These are phyloP conservation scores for Hippocampus abdominalis DNA, from an alignment of 2,113 vertebrate species.

Conservation along the genomic window DNA sequence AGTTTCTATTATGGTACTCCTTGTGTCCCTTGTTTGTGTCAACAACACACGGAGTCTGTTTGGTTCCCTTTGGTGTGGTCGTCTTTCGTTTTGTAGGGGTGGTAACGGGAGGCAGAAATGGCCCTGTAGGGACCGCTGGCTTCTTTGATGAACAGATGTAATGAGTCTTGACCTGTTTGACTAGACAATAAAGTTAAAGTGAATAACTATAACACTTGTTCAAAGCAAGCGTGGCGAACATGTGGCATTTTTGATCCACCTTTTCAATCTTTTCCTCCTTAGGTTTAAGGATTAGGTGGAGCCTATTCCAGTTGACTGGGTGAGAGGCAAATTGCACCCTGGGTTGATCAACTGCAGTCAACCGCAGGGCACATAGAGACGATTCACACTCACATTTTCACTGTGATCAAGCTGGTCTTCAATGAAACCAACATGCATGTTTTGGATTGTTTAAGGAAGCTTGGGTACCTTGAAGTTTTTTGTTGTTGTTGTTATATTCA, in stretches of 20 bases:
- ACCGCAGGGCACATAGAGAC: too few species aligned
- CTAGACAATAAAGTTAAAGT: background rate
- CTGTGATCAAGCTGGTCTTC: too few species aligned
- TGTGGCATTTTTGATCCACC: background rate
- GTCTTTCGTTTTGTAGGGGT: background rate
- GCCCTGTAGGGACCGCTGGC: background rate
- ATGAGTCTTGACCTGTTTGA: conserved; percentile 2
- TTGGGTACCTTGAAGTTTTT: too few species aligned
- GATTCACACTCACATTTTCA: too few species aligned
- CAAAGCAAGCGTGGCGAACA: background rate
- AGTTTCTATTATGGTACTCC: background rate
- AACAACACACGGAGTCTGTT: background rate
- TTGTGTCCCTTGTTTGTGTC: conserved; percentile 8
- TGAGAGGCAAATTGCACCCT: too few species aligned
- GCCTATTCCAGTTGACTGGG: too few species aligned
- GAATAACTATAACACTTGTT: background rate
- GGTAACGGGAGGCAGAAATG: conserved; percentile 1
- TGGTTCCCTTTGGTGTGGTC: background rate
- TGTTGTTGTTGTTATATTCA: too few species aligned
- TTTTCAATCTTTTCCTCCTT: background rate
- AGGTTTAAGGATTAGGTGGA: background rate
- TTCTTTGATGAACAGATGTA: background rate
- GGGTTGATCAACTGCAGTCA: too few species aligned
- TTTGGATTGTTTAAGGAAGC: too few species aligned
- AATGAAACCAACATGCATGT: too few species aligned